A percentile compares a stretch with the other conserved stretches of the same genome.
These are phyloP conservation scores for Leucophenga montana DNA, from an alignment of 2,888 invertebrate species.

Conservation along the genomic window DNA sequence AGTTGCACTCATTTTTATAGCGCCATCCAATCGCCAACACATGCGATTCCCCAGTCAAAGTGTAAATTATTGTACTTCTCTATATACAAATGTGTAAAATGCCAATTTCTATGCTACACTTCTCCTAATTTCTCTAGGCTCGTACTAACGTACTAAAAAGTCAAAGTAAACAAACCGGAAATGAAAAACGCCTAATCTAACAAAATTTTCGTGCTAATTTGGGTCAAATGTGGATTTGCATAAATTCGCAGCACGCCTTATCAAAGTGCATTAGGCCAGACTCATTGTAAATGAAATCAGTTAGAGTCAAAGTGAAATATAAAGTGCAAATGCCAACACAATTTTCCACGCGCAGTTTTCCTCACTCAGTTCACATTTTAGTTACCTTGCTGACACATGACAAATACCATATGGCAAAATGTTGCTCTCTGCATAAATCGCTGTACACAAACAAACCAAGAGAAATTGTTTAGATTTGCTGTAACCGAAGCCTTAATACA, in stretches of 20 bases:
- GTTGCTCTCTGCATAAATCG: too few species aligned
- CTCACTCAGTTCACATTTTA: too few species aligned
- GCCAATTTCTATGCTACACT: slow-evolving; percentile 7
- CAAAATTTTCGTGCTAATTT: slow-evolving; percentile 68
- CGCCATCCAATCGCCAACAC: too few species aligned
- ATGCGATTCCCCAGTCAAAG: too few species aligned
- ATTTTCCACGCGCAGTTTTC: background rate
- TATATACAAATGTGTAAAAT: background rate
- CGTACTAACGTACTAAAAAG: too few species aligned
- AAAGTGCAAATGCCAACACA: slow-evolving; percentile 9
- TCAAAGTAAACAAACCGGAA: slow-evolving; percentile 42
- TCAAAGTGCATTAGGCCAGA: slow-evolving; percentile 61
- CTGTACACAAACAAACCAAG: too few species aligned
- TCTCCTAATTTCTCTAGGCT: too few species aligned
- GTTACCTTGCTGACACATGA: too few species aligned
- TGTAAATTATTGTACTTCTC: too few species aligned
- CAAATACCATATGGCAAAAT: too few species aligned
- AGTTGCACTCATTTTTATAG: slow-evolving; percentile 65
- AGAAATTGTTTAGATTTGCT: too few species aligned
- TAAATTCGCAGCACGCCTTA: slow-evolving; percentile 61
- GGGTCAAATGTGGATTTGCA: slow-evolving; percentile 67
- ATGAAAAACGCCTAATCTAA: slow-evolving; percentile 65
- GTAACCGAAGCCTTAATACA: too few species aligned
- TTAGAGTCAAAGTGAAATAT: background rate
- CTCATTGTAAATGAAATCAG: slow-evolving; percentile 14